Evolutionary conservation across 2,113 vertebrate species (phyloP), one percentile per base, ranked within the genome.

Genomic region (Peromyscus polionotus): DNA sequence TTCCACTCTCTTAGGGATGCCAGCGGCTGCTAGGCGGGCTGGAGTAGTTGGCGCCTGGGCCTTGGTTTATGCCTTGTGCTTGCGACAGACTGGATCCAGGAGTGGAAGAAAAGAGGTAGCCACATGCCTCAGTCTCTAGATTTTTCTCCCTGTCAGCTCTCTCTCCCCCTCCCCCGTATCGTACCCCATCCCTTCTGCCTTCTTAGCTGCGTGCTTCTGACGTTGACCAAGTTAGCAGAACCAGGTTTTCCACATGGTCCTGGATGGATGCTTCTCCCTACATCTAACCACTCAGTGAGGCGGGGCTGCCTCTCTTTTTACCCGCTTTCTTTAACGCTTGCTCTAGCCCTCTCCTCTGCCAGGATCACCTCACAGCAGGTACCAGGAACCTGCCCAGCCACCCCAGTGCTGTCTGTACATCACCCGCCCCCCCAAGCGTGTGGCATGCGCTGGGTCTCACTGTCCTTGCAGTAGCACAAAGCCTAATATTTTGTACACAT

Each of bases 81-180:
- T 2, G 7, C 24, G 17, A 3, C 14, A 5, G 24, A 51, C 63
- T 72, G 45, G 22, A 20, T 26, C n/a, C 24, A 19, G 2, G 0
- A 54, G 19, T 28, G 54, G 75, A 20, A 13, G 87, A 33, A 28
- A 7, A 48, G 79, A 54, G 26, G 17, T 31, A 33, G 7, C 28
- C 42, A 33, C 9, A 20, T 2, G 17, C 19, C 48, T 67, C 12
- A 10, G 26, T 59, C 61, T 72, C 7, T 28, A 13, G 42, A 65
- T 59, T 31, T 75, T 36, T 83, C 33, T 39, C 63, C 54, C 8
- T 0, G 31, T 75, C 19, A 10, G 7, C 26, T 59, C 51, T 17
- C 39, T 42, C 42, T 42, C 54, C 13, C 2, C 16, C 4, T 33
- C 16, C 77, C 24, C 2, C 12, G 3, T n/a, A 0, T 31, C 0